Percentiles rank a stretch among this genome's conserved stretches.
These are phyloP conservation scores for Lepidurus couesii DNA, from an alignment of 1,140 invertebrate genomes.

Conservation along the genomic window DNA sequence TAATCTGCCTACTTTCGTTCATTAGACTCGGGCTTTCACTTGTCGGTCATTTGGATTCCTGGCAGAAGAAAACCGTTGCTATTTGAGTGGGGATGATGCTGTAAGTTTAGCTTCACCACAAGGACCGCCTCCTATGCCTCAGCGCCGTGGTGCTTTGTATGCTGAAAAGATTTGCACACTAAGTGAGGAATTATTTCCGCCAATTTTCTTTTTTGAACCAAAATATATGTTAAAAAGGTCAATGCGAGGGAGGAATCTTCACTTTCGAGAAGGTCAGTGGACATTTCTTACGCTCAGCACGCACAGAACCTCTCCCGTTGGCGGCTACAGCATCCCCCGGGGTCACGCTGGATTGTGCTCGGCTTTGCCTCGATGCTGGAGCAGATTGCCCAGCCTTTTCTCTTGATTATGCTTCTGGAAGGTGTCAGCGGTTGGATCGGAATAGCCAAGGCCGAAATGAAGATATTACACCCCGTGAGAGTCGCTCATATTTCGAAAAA, in stretches of 20 bases:
- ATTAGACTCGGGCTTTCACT: conserved; percentile 42
- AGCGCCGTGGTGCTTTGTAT: conserved; percentile 42
- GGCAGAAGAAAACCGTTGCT: conserved; percentile 45
- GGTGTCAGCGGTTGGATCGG: conserved; percentile 42
- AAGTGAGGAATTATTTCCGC: conserved; percentile 41
- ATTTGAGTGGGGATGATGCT: conserved; percentile 49
- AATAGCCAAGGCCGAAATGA: conserved; percentile 49
- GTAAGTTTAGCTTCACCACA: conserved; percentile 42
- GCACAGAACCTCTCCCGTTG: conserved; percentile 43
- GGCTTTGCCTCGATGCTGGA: conserved; percentile 44
- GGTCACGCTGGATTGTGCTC: conserved; percentile 44
- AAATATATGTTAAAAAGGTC: conserved; percentile 29
- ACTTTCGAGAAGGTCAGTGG: conserved; percentile 51
- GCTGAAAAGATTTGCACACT: conserved; percentile 48
- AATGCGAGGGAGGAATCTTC: conserved; percentile 49
- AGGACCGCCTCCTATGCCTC: conserved; percentile 37
- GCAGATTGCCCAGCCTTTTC: conserved; percentile 49
- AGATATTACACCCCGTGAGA: conserved; percentile 45
- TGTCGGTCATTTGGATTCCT: conserved; percentile 46
- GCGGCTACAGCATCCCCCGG: conserved; percentile 43
- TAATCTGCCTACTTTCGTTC: conserved; percentile 37
- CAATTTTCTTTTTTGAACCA: neutral
- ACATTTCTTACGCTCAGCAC: conserved; percentile 46
- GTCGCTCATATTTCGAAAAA: conserved; percentile 50
- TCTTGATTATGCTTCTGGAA: conserved; percentile 47